Base-by-base conservation (phyloP, 2,797 vertebrate genomes). In the Peromyscus attwateri region DNA sequence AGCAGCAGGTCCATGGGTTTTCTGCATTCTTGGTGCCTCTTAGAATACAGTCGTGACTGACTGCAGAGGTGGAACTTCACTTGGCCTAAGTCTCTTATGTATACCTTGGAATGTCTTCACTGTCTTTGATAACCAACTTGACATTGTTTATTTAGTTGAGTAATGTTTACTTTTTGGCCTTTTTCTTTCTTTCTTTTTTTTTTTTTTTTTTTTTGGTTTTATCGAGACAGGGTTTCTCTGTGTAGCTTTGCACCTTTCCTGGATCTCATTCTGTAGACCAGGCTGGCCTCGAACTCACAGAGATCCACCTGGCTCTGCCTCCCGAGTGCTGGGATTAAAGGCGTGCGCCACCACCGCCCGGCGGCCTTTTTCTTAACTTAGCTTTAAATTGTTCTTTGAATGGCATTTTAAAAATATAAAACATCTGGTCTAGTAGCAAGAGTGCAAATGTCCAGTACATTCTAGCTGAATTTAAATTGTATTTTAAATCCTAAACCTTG, bases 321-420 rank as follows among this genome's bases (percentile, higher is more conserved):
- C n/a, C n/a, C n/a, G n/a, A n/a, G n/a, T n/a, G n/a, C n/a, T n/a
- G n/a, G n/a, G n/a, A n/a, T n/a, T n/a, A n/a, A n/a, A n/a, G n/a
- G n/a, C n/a, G n/a, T n/a, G n/a, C n/a, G n/a, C n/a, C n/a, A n/a
- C n/a, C n/a, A n/a, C n/a, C n/a, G n/a, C n/a, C n/a, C n/a, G n/a
- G n/a, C n/a, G n/a, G n/a, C n/a, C n/a, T n/a, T n/a, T n/a, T n/a
- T n/a, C n/a, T n/a, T 34, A 46, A 31, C n/a, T 77, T 34, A 46
- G n/a, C n/a, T 77, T 19, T 90, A 31, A 95, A 23, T n/a, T 77
- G 3, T 94, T 87, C 46, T 95, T 29, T 76, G 31, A 96, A 11
- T 76, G 29, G 34, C 31, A 11, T 66, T 82, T 92, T 77, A 82
- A 83, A 88, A 62, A 13, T 1, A 27, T 68, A 55, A 31, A 62